phyloP scores from a whole-genome alignment of 1,140 invertebrate species.

The Parasteatoda tepidariorum region DNA sequence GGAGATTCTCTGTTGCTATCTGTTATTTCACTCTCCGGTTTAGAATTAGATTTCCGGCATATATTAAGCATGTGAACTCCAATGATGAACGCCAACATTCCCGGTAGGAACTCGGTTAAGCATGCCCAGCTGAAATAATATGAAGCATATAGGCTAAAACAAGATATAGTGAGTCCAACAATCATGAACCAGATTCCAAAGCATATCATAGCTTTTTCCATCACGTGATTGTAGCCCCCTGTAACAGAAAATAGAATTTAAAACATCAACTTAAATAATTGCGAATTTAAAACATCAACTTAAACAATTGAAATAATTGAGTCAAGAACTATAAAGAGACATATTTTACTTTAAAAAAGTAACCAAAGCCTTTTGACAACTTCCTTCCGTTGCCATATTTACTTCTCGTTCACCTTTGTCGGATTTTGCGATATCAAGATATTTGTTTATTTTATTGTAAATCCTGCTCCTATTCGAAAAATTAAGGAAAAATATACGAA shows the following conservation, averaged over 20 bases:
- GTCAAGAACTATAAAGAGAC: too few species aligned
- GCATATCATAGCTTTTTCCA: background rate
- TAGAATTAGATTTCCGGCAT: background rate
- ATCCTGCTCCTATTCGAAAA: too few species aligned
- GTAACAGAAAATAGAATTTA: background rate
- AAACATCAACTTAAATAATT: background rate
- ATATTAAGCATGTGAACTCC: constrained; percentile 3
- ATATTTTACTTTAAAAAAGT: too few species aligned
- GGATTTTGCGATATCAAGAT: too few species aligned
- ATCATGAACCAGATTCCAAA: constrained; percentile 7
- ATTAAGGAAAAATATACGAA: too few species aligned
- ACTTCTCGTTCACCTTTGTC: too few species aligned
- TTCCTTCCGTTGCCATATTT: too few species aligned
- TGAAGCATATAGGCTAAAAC: background rate
- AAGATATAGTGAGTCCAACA: background rate
- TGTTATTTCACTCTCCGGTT: background rate
- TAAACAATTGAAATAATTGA: too few species aligned
- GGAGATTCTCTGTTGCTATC: background rate
- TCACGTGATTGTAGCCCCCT: background rate
- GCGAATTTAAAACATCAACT: background rate
- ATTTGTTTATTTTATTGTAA: too few species aligned
- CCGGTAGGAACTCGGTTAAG: constrained; percentile 6
- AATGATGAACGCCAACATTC: background rate
- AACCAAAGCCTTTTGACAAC: too few species aligned
- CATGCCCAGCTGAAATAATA: background rate